Base-by-base conservation (phyloP, 1,140 invertebrate genomes). In the Anastatus disparis region DNA sequence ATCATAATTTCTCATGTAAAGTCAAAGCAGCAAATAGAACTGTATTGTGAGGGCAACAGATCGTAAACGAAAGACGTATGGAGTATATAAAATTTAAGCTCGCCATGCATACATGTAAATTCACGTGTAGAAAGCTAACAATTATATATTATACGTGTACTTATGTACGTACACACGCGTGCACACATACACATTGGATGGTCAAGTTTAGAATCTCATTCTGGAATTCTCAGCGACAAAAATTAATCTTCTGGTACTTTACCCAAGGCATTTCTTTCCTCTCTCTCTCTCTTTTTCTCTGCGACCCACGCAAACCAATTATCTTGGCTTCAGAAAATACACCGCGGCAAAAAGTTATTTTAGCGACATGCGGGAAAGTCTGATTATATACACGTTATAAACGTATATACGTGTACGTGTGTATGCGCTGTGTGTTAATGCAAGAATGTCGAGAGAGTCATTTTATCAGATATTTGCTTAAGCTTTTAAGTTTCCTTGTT, bases 201-300 rank as follows among this genome's bases (percentile, higher is more conserved):
- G n/a, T n/a, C n/a, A n/a, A n/a, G n/a, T n/a, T n/a, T 17, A 56
- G 46, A 55, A 62, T 62, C 58, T 75, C 73, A 76, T 76, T 75
- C 70, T 62, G 75, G 72, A 76, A 70, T 70, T 70, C n/a, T 52
- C 72, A 71, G 70, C 71, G 68, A 70, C 66, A 75, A 75, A 76
- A 78, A 78, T 78, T 76, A 78, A 78, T 78, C 74, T 78, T 74
- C 62, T 56, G 70, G n/a, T n/a, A n/a, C n/a, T n/a, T n/a, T n/a
- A n/a, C n/a, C n/a, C n/a, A n/a, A n/a, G n/a, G n/a, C n/a, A n/a
- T n/a, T n/a, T n/a, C n/a, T n/a, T n/a, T n/a, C n/a, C n/a, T n/a
- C n/a, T n/a, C n/a, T n/a, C n/a, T n/a, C n/a, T n/a, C n/a, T n/a
- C n/a, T n/a, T n/a, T n/a, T n/a, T n/a, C n/a, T 70, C 12, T 38